Base-by-base conservation (phyloP, 2,113 vertebrate genomes). In the Perca fluviatilis region DNA sequence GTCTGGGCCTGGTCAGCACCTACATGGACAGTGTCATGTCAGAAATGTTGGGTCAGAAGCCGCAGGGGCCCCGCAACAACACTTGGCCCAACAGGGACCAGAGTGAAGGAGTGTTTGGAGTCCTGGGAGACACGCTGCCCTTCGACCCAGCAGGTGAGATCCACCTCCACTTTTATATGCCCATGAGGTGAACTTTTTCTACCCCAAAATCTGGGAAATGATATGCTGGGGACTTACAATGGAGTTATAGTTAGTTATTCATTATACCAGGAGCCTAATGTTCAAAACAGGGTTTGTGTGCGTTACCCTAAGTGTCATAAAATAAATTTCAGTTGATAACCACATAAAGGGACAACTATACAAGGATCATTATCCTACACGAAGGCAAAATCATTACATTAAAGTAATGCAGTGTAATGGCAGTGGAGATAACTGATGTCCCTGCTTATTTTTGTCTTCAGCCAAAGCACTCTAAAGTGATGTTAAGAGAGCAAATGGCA, bases 1-100 rank as follows among this genome's bases (percentile, higher is more conserved):
- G 97, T 83, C 92, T 99, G 94, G 98, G 98, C 64, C 95, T 99
- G 67, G 98, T 99, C 87, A 99, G 98, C 95, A 99, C 96, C 90
- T 99, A 99, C 89, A 99, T 99, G 98, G 98, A 99, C 95, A 98
- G 96, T 15, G 92, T 99, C 91, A 96, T 99, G 97, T 97, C 97
- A 0, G 98, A 99, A 91, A 97, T 99, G 96, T 93, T 99, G 88
- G 98, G 98, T 47, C 98, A 99, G 90, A 99, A 99, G 91, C 96
- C 97, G 0, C 97, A 98, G 91, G 98, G 97, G 88, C 97, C 97
- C 57, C 97, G 98, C 71, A 99, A 99, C 93, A 99, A 99, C 91
- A 99, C 98, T 0, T 99, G 98, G 98, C 98, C 98, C 71, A 99
- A 99, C 93, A 96, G 98, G 83, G 98, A 99, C 92, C 98, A 99